phyloP scores from a whole-genome alignment of 2,797 vertebrate species.

The Myotis daubentonii region DNA sequence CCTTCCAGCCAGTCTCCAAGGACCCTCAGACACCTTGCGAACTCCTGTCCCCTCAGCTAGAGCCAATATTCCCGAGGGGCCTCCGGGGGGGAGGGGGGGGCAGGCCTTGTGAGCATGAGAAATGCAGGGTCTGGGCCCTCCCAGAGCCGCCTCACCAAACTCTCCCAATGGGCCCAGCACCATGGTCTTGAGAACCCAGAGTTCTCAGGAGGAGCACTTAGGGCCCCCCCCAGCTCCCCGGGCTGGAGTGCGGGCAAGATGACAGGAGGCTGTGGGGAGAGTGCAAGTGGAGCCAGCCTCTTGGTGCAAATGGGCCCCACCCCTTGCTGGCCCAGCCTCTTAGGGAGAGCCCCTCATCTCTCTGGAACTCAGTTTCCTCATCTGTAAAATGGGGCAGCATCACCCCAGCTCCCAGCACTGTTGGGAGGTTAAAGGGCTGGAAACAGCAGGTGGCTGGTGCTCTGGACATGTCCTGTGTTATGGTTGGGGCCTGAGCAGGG shows the following conservation, averaged over 20 bases:
- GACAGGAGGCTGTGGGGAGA: rapidly evolving
- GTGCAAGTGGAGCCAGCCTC: not conserved
- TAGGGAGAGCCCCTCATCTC: not conserved
- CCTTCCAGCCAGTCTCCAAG: too few relatives aligned
- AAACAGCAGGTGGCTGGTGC: not conserved
- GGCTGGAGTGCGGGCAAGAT: rapidly evolving
- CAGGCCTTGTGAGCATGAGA: not conserved
- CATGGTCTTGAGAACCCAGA: rapidly evolving
- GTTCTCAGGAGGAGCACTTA: rapidly evolving
- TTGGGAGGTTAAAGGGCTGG: not conserved
- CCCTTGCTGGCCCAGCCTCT: not conserved
- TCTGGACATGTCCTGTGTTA: too few relatives aligned
- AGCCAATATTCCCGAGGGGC: not conserved
- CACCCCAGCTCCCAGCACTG: not conserved
- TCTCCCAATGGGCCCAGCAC: not conserved
- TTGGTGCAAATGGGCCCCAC: not conserved
- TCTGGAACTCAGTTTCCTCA: not conserved
- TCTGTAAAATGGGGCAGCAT: not conserved
- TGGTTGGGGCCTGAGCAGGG: rapidly evolving
- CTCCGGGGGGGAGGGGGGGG: not conserved
- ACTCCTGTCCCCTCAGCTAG: not conserved
- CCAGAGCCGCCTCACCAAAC: not conserved
- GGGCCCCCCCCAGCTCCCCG: not conserved
- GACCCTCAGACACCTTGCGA: not conserved
- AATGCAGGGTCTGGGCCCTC: too few relatives aligned